Percentiles rank a stretch among this genome's conserved stretches.
These are phyloP conservation scores for Periplaneta americana DNA, from an alignment of 1,140 invertebrate genomes.

Conservation along the genomic window DNA sequence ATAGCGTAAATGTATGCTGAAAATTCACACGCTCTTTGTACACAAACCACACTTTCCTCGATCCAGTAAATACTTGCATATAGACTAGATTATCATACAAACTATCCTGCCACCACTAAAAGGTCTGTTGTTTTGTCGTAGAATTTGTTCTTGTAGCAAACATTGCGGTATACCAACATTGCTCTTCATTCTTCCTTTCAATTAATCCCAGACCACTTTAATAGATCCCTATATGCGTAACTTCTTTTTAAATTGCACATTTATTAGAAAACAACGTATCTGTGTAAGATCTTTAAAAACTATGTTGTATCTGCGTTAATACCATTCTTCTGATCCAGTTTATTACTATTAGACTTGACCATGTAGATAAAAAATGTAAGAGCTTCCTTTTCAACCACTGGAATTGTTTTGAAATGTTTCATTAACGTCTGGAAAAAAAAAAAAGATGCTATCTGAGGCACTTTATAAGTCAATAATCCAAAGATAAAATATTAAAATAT, in stretches of 20 bases:
- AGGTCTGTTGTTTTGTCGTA: neutral
- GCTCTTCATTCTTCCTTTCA: neutral
- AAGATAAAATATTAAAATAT: neutral
- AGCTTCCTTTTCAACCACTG: constrained; percentile 90
- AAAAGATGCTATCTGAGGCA: too few relatives aligned
- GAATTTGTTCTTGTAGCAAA: neutral
- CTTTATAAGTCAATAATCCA: too few relatives aligned
- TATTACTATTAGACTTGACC: constrained; percentile 91
- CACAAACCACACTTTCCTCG: too few relatives aligned
- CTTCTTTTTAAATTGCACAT: neutral
- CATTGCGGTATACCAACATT: neutral
- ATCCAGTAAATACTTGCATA: too few relatives aligned
- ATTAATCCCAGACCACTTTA: neutral
- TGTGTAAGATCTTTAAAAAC: neutral
- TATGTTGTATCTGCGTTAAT: constrained; percentile 29
- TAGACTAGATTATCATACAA: too few relatives aligned
- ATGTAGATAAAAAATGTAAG: constrained; percentile 95
- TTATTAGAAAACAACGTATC: neutral
- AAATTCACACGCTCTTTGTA: too few relatives aligned
- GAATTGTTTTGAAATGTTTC: constrained; percentile 92
- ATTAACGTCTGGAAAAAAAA: constrained; percentile 68
- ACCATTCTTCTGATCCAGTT: constrained; percentile 85
- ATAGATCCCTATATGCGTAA: neutral
- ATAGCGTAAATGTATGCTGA: neutral
- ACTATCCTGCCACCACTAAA: neutral